These are phyloP conservation scores for Scaptomyza cyrtandrae DNA, from an alignment of 2,888 invertebrate species.

Conservation along the genomic window DNA sequence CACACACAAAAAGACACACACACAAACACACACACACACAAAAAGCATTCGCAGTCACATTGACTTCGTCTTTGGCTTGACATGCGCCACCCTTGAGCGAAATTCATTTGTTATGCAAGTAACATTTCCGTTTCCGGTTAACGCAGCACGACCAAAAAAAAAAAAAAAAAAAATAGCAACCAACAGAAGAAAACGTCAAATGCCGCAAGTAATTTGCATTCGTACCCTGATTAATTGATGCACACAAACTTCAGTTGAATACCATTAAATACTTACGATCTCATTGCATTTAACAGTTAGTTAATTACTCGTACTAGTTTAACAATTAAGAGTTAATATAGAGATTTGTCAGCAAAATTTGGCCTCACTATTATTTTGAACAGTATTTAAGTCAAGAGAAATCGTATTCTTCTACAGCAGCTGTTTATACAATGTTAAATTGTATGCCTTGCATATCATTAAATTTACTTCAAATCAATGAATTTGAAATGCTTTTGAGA, in stretches of 20 bases:
- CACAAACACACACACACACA: too few relatives aligned
- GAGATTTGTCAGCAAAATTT: neutral
- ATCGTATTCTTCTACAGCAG: too few relatives aligned
- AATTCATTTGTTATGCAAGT: slow-evolving; percentile 82
- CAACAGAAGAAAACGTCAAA: slow-evolving; percentile 60
- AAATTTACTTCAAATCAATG: too few relatives aligned
- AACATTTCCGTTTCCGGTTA: slow-evolving; percentile 83
- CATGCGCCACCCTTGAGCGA: slow-evolving; percentile 58
- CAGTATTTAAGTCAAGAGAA: too few relatives aligned
- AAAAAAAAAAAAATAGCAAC: neutral
- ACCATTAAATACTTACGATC: slow-evolving; percentile 10
- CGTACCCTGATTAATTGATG: slow-evolving; percentile 75
- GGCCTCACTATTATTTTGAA: too few relatives aligned
- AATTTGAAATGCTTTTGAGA: too few relatives aligned
- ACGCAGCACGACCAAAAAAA: slow-evolving; percentile 58
- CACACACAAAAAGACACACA: neutral
- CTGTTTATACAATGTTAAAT: too few relatives aligned
- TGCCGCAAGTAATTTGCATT: slow-evolving; percentile 78
- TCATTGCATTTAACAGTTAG: slow-evolving; percentile 23
- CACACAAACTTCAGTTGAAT: slow-evolving; percentile 21
- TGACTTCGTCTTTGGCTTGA: slow-evolving; percentile 21
- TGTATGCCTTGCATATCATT: too few relatives aligned
- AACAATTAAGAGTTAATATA: neutral
- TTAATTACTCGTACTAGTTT: neutral
- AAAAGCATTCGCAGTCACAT: slow-evolving; percentile 2